These are phyloP conservation scores for Papilio gigon DNA, from an alignment of 2,888 invertebrate species.

Conservation along the genomic window DNA sequence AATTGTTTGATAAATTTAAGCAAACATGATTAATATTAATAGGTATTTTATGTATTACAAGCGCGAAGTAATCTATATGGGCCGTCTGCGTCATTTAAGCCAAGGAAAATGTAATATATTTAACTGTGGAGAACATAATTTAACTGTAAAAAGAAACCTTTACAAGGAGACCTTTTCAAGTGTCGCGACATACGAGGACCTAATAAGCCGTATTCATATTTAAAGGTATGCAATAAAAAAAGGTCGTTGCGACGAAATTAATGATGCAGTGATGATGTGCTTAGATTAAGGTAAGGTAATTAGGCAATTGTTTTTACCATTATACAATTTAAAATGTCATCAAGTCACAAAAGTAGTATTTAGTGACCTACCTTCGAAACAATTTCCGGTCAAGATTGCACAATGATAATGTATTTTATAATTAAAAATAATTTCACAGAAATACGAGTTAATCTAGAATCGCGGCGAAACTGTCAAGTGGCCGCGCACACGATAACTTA, in stretches of 20 bases:
- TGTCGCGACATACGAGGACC: not conserved
- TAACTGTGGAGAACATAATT: not conserved
- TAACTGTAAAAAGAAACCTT: not conserved
- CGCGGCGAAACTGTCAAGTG: slow-evolving; percentile 50
- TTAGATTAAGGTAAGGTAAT: not conserved
- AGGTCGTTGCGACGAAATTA: not conserved
- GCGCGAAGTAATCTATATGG: slow-evolving; percentile 2
- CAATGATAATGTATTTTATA: not conserved
- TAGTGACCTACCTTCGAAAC: slow-evolving; percentile 6
- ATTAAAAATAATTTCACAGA: slow-evolving; percentile 5
- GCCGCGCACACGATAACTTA: slow-evolving; percentile 57
- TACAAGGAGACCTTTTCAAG: not conserved
- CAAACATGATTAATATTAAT: slow-evolving; percentile 9
- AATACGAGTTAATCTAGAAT: slow-evolving; percentile 49
- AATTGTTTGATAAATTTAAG: not conserved
- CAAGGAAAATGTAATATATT: not conserved
- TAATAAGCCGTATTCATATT: not conserved
- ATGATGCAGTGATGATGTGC: not conserved
- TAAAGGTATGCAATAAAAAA: not conserved
- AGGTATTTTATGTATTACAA: slow-evolving; percentile 10
- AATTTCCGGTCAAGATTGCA: not conserved
- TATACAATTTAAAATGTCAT: not conserved
- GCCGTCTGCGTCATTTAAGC: not conserved
- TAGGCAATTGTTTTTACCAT: not conserved
- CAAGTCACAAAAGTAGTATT: not conserved